Conservation (phyloP, 1,140 invertebrate species). For the Adoxophyes honmai region DNA sequence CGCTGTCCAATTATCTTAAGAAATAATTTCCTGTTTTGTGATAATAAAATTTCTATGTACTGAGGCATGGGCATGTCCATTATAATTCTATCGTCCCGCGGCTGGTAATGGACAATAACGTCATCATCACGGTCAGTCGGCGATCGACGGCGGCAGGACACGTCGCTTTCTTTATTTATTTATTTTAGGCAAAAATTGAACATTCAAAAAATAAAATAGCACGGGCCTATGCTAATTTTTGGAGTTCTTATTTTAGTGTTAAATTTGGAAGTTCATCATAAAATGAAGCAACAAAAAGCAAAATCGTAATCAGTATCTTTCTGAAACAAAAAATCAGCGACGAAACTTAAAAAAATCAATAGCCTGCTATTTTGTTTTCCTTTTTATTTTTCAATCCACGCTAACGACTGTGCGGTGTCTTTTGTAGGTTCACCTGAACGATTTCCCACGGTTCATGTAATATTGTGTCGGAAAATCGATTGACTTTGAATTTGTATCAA, state of each 20-base stretch:
- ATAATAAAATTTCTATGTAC: constrained; percentile 2
- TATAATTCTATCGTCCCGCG: constrained; percentile 28
- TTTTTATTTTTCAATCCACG: neutral
- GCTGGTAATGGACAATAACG: constrained; percentile 18
- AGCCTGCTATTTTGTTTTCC: no score
- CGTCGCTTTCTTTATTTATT: constrained; percentile 15
- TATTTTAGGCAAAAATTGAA: no score
- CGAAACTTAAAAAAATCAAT: neutral
- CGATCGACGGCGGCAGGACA: constrained; percentile 19
- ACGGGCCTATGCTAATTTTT: no score
- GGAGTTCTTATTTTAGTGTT: no score
- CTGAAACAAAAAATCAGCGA: no score
- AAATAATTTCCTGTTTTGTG: neutral
- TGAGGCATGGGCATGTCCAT: constrained; percentile 28
- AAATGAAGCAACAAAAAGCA: no score
- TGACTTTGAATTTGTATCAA: neutral
- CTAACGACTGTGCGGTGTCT: no score
- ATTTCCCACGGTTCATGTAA: constrained; percentile 4
- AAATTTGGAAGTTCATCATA: no score
- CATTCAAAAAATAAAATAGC: no score
- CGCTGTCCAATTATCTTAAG: no score
- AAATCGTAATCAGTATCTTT: no score
- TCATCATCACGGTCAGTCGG: constrained; percentile 33
- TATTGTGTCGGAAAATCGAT: neutral
- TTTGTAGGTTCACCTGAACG: neutral